Evolutionary conservation across 1,140 invertebrate species (phyloP).

Genomic region (Bombus polaris): DNA sequence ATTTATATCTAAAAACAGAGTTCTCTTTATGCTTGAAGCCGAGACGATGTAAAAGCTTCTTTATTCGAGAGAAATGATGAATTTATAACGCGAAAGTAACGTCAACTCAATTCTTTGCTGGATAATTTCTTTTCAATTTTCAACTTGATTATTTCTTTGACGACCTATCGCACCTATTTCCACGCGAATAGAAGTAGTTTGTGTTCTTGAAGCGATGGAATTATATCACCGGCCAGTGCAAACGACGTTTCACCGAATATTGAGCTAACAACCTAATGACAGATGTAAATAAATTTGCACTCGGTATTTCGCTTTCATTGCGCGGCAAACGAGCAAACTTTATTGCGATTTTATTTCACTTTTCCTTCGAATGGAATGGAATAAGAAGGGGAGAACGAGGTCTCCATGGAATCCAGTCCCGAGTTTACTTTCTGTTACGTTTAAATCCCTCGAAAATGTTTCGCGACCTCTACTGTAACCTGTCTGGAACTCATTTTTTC

Average conservation of each 20-base stretch:
- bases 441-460: conserved; percentile 13
- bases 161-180: neutral
- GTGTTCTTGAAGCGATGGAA: neutral
- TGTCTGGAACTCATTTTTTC: neutral
- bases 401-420: neutral
- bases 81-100: conserved; percentile 52
- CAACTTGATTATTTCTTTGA: conserved; percentile 4
- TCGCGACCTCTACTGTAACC: neutral
- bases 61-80: neutral
- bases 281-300: conserved; percentile 21
- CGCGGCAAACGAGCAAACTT: conserved; percentile 27
- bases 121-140: neutral
- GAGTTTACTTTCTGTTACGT: neutral
- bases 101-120: conserved; percentile 24
- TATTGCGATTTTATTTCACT: conserved; percentile 26
- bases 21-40: neutral
- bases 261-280: neutral
- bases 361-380: neutral
- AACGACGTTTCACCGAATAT: neutral
- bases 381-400: neutral
- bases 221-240: neutral
- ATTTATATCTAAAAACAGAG: too few relatives aligned
- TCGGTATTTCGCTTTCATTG: neutral
- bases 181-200: neutral
- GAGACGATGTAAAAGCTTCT: neutral